A percentile compares a stretch with the other conserved stretches of the same genome.
phyloP scores from a whole-genome alignment of 2,113 vertebrate genomes.

The Xenopus tropicalis region DNA sequence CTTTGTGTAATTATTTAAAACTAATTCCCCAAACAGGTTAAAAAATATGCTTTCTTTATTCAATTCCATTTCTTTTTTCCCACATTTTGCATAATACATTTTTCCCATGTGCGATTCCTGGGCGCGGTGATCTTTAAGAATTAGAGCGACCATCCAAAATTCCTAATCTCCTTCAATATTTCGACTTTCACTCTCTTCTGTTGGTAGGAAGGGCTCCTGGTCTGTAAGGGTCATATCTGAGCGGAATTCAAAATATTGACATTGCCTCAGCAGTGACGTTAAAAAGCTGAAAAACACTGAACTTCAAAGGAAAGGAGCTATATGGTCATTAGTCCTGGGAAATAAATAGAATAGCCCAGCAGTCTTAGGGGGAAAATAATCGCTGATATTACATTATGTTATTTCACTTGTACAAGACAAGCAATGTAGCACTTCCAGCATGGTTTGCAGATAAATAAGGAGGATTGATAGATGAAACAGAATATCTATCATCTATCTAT shows the following conservation, averaged over 20 bases:
- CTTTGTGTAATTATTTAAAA: constrained; percentile 11
- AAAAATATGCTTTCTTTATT: not conserved
- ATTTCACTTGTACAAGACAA: constrained; percentile 8
- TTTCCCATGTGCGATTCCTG: not conserved
- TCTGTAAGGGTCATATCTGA: not conserved
- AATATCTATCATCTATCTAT: too few relatives aligned
- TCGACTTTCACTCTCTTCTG: not conserved
- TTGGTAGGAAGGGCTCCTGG: constrained; percentile 6
- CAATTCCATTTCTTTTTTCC: not conserved
- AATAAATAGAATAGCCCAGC: not conserved
- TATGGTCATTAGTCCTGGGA: constrained; percentile 21
- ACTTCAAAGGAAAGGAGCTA: constrained; percentile 28
- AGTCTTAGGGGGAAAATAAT: constrained; percentile 13
- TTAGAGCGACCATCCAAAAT: not conserved
- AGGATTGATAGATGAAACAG: too few relatives aligned
- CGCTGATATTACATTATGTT: constrained; percentile 19
- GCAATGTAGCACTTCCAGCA: not conserved
- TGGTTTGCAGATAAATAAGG: not conserved
- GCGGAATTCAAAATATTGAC: constrained; percentile 40
- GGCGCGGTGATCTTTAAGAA: not conserved
- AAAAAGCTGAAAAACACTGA: not conserved
- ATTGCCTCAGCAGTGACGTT: constrained; percentile 12
- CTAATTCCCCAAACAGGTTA: not conserved
- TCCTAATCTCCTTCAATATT: not conserved
- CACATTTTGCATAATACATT: not conserved